These are phyloP conservation scores for Petrosia ficiformis DNA, from an alignment of 37 sponge, comb jelly and placozoan genomes.

Conservation along the genomic window DNA sequence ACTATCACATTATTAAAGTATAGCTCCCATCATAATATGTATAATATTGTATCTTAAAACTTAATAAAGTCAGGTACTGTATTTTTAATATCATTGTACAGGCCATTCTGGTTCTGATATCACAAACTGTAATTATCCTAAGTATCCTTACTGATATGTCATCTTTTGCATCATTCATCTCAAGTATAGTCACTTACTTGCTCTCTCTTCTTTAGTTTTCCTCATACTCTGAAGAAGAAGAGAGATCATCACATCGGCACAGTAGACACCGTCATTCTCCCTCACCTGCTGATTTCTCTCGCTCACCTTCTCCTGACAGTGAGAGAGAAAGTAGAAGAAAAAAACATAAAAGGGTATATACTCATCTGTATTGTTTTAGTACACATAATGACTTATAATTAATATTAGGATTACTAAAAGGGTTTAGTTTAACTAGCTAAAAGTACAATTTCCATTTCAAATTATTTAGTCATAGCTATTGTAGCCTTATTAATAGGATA, in stretches of 20 bases:
- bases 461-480: not conserved
- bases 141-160: not conserved
- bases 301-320: constrained; percentile 39
- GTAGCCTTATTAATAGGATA: too few relatives aligned
- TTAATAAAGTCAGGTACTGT: too few relatives aligned
- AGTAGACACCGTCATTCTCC: constrained; percentile 14
- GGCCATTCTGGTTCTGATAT: too few relatives aligned
- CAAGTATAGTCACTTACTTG: not conserved
- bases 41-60: too few relatives aligned
- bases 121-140: too few relatives aligned
- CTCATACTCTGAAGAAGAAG: constrained; percentile 50
- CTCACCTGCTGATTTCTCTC: constrained; percentile 43
- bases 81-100: too few relatives aligned
- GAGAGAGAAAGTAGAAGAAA: constrained; percentile 50
- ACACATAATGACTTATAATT: not conserved
- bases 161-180: not conserved
- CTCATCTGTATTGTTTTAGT: not conserved
- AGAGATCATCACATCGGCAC: not conserved
- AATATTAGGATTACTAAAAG: too few relatives aligned
- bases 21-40: too few relatives aligned
- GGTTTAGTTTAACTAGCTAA: not conserved
- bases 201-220: not conserved
- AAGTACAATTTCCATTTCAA: not conserved
- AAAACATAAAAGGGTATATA: constrained; percentile 60
- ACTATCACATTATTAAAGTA: too few relatives aligned